Percentiles rank a stretch among this genome's conserved stretches.
Conservation (phyloP, 2,113 vertebrate species). For the Solea solea region DNA sequence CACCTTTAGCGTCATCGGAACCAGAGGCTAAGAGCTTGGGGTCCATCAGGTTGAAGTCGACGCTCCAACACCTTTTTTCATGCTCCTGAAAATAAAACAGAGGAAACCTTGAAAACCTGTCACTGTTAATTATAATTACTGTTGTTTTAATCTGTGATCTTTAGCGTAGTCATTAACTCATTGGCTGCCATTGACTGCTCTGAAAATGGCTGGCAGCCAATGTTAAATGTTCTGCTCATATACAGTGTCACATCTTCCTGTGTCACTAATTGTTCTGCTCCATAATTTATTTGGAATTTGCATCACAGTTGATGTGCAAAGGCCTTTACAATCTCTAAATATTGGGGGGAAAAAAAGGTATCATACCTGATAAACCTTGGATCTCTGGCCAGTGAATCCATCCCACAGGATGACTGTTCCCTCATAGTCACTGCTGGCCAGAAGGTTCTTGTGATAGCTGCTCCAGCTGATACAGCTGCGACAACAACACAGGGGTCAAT, state of each 20-base stretch:
- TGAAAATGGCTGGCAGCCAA: neutral
- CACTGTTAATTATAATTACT: neutral
- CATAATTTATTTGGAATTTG: no score
- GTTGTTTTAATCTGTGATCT: neutral
- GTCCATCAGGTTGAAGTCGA: constrained; percentile 99
- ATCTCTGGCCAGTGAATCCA: constrained; percentile 97
- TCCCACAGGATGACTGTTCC: constrained; percentile 99
- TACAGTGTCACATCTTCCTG: no score
- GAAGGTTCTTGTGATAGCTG: constrained; percentile 98
- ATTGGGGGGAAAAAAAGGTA: neutral
- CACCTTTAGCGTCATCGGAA: constrained; percentile 99
- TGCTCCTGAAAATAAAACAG: constrained; percentile 85
- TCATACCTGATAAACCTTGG: constrained; percentile 97
- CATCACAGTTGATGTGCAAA: no score
- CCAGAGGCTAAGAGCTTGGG: constrained; percentile 98
- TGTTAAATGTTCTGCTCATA: neutral
- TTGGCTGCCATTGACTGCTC: no score
- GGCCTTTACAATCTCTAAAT: neutral
- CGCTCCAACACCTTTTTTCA: constrained; percentile 99
- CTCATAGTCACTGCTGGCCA: constrained; percentile 99
- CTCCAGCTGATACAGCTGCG: constrained; percentile 99
- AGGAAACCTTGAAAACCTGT: neutral
- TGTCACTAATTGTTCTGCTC: no score
- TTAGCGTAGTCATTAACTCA: neutral
- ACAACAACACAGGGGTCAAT: neutral